phyloP scores from a whole-genome alignment of 2,113 vertebrate genomes.

The Ictidomys tridecemlineatus region DNA sequence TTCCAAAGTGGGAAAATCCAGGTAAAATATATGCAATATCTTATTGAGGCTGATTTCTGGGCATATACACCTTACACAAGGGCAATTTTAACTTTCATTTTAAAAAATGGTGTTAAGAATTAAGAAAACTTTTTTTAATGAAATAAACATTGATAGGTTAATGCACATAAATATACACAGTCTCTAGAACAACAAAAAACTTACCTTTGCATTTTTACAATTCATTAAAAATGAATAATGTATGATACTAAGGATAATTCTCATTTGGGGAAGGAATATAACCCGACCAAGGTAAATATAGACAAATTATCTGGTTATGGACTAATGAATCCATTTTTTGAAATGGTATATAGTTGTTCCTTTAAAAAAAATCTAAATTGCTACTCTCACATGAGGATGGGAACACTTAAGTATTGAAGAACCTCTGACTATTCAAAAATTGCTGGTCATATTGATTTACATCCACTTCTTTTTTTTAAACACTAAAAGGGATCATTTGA shows the following conservation, averaged over 20 bases:
- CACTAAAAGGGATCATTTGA: background rate
- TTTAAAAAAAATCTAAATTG: background rate
- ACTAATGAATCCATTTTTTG: constrained; percentile 16
- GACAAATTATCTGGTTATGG: constrained; percentile 31
- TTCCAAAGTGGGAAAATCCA: background rate
- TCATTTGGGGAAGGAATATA: background rate
- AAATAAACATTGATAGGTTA: background rate
- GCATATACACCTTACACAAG: accelerated
- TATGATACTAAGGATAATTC: background rate
- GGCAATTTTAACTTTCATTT: background rate
- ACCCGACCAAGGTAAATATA: background rate
- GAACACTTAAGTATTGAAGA: background rate
- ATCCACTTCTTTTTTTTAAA: background rate
- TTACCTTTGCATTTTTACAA: background rate
- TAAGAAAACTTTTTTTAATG: background rate
- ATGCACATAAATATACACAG: background rate
- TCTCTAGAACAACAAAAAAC: background rate
- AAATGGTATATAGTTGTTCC: background rate
- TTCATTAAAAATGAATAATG: constrained; percentile 11
- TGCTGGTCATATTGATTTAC: constrained; percentile 50
- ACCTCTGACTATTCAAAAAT: constrained; percentile 27
- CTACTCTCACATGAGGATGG: background rate
- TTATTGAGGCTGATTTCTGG: background rate
- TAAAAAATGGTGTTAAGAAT: background rate
- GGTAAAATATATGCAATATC: background rate